Evolutionary conservation across 2,888 invertebrate species (phyloP), one percentile per base, ranked within the genome.

Genomic region (Pandemis heparana): DNA sequence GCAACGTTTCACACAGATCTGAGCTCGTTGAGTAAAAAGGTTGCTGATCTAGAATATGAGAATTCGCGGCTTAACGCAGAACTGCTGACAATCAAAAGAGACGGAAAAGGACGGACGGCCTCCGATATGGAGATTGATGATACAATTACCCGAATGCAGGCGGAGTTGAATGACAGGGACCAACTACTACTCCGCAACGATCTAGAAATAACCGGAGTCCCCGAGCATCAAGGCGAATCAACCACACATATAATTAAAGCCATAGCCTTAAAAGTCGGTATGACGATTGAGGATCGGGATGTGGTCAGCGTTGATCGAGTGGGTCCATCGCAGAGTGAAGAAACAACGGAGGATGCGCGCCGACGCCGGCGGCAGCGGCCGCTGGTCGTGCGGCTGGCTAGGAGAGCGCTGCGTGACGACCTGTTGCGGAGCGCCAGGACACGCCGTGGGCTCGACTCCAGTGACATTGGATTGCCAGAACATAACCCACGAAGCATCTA

Each of bases 361-460:
- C 51, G 7, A 32, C 10, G 32, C 3, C 51, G 6, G 16, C 53
- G 18, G 5, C 23, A 23, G 23, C 56, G 56, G 12, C 56, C 56
- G 10, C 12, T 56, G 10, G 56, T 56, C 10, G 56, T 56, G 9
- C 56, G 56, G 1, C 32, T 56, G 56, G 56, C 56, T 2, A 18
- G 56, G 10, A 18, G 56, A 12, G 56, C n/a, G 23, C 56, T 41
- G 16, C 76, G 74, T 68, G 23, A 70, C 69, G 14, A 48, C 14
- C 46, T 48, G 46, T 1, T 48, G 46, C 46, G 5, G 14, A 48
- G 5, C 46, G 46, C 46, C 1, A 12, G 46, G 2, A 48, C 46
- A 1, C 46, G 46, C 46, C 46, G 46, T 48, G 46, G 46, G 46
- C 14, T 48, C 14, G 14, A 48, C 14, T 48, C 46, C 9, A 1